Evolutionary conservation across 2,113 vertebrate genomes (phyloP).

Genomic region (Pithys albifrons): DNA sequence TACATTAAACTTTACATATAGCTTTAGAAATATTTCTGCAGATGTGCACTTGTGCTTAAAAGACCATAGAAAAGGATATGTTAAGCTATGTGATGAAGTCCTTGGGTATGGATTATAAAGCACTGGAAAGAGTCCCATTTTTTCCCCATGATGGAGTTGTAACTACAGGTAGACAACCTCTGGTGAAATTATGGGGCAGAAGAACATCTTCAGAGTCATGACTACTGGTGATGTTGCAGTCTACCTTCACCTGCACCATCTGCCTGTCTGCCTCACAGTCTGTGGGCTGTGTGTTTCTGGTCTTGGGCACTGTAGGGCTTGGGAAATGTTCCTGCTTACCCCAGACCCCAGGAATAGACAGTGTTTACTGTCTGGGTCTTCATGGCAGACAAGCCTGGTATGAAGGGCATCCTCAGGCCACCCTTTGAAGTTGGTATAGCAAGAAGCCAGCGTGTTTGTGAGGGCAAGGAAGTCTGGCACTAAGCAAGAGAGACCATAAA

Average conservation of each 20-base stretch:
- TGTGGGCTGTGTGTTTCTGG: background rate
- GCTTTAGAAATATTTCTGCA: conserved; percentile 72
- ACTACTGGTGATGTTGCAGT: background rate
- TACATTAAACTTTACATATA: conserved; percentile 71
- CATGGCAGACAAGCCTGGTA: background rate
- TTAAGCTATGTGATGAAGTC: conserved; percentile 50
- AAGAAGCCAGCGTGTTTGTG: conserved; percentile 9
- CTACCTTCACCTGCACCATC: background rate
- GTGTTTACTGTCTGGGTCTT: background rate
- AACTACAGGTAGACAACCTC: background rate
- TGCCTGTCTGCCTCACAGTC: accelerated
- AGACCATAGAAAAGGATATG: conserved; percentile 61
- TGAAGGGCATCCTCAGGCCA: background rate
- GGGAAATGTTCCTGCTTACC: background rate
- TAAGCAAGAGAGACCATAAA: conserved; percentile 38
- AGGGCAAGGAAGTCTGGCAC: conserved; percentile 39
- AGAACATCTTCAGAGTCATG: background rate
- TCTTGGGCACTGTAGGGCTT: background rate
- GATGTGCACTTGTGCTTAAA: conserved; percentile 69
- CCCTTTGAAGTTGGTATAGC: background rate
- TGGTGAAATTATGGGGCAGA: background rate
- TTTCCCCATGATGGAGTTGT: background rate
- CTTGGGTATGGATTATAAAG: conserved; percentile 33
- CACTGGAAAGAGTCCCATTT: background rate
- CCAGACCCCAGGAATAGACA: background rate